phyloP scores from a whole-genome alignment of 2,113 vertebrate genomes.

The Atlantisia rogersi region DNA sequence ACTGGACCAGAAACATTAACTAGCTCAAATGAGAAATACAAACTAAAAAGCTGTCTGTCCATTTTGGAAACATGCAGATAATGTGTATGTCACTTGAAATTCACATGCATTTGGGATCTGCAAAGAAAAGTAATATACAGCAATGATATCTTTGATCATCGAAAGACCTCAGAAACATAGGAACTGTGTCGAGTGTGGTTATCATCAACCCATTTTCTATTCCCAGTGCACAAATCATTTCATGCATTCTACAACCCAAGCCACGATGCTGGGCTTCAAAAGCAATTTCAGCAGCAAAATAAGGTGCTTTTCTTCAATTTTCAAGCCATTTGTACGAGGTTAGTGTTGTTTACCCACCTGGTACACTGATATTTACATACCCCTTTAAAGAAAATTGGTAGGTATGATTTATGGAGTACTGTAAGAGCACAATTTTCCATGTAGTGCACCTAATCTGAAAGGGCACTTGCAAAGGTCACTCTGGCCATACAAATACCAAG shows the following conservation, averaged over 20 bases:
- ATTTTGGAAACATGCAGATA: slow-evolving; percentile 70
- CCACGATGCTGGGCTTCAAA: slow-evolving; percentile 93
- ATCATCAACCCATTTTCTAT: slow-evolving; percentile 93
- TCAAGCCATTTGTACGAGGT: slow-evolving; percentile 98
- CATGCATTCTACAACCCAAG: slow-evolving; percentile 89
- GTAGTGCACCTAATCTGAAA: slow-evolving; percentile 97
- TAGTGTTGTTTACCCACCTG: slow-evolving; percentile 99
- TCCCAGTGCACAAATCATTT: slow-evolving; percentile 92
- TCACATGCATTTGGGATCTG: slow-evolving; percentile 82
- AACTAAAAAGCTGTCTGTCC: slow-evolving; percentile 56
- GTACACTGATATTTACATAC: slow-evolving; percentile 99
- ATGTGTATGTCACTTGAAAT: slow-evolving; percentile 86
- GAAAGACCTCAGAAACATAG: slow-evolving; percentile 83
- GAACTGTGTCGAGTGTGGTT: slow-evolving; percentile 89
- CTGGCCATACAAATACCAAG: slow-evolving; percentile 95
- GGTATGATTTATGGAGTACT: slow-evolving; percentile 99
- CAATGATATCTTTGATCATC: slow-evolving; percentile 95
- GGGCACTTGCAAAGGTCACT: slow-evolving; percentile 93
- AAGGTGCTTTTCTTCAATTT: slow-evolving; percentile 99
- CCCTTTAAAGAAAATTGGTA: slow-evolving; percentile 98
- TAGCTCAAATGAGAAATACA: slow-evolving; percentile 59
- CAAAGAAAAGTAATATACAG: slow-evolving; percentile 85
- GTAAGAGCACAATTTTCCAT: slow-evolving; percentile 98
- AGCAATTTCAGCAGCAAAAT: slow-evolving; percentile 99
- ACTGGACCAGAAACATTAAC: slow-evolving; percentile 56